These are phyloP conservation scores for Ascidia mentula DNA, from an alignment of 23 tunicate genomes.

Conservation along the genomic window DNA sequence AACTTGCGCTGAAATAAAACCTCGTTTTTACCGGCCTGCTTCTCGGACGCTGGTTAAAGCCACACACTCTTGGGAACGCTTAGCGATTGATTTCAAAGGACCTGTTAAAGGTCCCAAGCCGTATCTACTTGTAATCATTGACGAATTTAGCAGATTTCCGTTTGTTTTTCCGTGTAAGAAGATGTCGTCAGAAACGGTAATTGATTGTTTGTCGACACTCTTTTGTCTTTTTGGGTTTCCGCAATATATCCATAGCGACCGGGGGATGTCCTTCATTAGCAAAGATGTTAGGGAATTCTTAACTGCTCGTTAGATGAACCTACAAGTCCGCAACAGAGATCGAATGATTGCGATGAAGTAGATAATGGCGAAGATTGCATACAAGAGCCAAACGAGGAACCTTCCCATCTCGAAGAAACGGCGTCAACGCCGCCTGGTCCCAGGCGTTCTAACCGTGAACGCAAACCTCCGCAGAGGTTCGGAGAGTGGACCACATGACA, in stretches of 20 bases:
- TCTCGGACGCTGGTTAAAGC: too few species aligned
- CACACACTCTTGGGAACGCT: neutral
- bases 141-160: constrained; percentile 31
- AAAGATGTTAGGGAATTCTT: neutral
- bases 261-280: constrained; percentile 27
- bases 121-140: constrained; percentile 15
- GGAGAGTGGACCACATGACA: too few species aligned
- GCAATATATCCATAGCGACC: constrained; percentile 22
- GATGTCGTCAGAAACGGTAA: constrained; percentile 18
- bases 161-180: constrained; percentile 25
- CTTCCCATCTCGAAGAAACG: too few species aligned
- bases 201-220: neutral
- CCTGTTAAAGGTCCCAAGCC: constrained; percentile 21
- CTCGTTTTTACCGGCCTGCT: too few species aligned
- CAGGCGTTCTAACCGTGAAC: too few species aligned
- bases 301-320: too few species aligned
- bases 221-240: constrained; percentile 26
- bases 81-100: constrained; percentile 14
- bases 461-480: too few species aligned
- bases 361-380: too few species aligned
- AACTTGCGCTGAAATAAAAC: neutral
- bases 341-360: too few species aligned
- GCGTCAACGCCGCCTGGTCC: too few species aligned
- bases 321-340: too few species aligned
- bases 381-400: too few species aligned